Percentiles rank a stretch among this genome's conserved stretches.
These are phyloP conservation scores for Myopa tessellatipennis DNA, from an alignment of 2,888 invertebrate species.

Conservation along the genomic window DNA sequence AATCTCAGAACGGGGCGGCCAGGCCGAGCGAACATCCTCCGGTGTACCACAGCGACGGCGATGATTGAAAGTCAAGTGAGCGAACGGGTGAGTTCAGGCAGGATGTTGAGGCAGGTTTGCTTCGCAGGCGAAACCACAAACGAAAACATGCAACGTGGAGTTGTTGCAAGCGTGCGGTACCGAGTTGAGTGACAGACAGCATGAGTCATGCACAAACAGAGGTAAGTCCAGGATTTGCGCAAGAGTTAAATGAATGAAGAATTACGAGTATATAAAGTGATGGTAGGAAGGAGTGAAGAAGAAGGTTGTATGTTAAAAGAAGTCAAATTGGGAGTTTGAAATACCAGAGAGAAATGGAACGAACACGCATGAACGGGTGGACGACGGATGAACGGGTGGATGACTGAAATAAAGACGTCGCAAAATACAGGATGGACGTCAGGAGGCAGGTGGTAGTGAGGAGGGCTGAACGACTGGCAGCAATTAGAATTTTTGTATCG, in stretches of 20 bases:
- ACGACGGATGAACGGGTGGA: neutral
- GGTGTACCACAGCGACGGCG: neutral
- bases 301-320: neutral
- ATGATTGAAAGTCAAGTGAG: slow-evolving; percentile 37
- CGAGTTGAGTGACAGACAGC: slow-evolving; percentile 5
- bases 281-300: neutral
- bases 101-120: neutral
- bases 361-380: too few relatives aligned
- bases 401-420: neutral
- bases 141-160: neutral
- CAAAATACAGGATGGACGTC: neutral
- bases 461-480: neutral
- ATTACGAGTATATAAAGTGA: neutral
- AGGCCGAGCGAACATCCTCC: neutral
- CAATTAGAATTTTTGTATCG: slow-evolving; percentile 26
- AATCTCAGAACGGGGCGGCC: neutral
- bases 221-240: slow-evolving; percentile 29
- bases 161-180: neutral
- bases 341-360: too few relatives aligned
- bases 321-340: neutral
- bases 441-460: neutral
- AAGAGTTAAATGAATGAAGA: slow-evolving; percentile 23
- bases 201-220: slow-evolving; percentile 18
- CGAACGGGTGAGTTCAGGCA: neutral
- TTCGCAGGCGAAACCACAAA: too few relatives aligned